These are phyloP conservation scores for Chelonus formosanus DNA, from an alignment of 2,888 invertebrate genomes.

Conservation along the genomic window DNA sequence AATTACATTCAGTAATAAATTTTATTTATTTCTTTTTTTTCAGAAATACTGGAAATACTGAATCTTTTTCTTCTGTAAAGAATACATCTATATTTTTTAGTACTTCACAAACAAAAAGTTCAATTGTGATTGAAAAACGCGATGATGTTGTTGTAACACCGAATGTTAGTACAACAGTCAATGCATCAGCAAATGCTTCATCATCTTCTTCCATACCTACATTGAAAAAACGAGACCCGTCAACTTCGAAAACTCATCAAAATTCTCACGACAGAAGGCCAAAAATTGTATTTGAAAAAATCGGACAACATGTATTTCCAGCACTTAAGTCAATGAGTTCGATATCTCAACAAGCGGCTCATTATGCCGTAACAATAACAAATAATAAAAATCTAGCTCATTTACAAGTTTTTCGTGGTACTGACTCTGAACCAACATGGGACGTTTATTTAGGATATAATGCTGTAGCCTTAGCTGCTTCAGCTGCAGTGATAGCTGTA, in stretches of 20 bases:
- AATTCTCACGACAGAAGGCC: conserved; percentile 50
- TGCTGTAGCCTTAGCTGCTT: conserved; percentile 60
- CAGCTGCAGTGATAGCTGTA: conserved; percentile 59
- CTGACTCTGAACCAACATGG: conserved; percentile 59
- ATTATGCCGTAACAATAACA: conserved; percentile 60
- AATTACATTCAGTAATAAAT: neutral
- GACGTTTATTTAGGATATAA: conserved; percentile 60
- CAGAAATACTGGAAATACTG: conserved; percentile 64
- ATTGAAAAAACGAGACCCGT: conserved; percentile 56
- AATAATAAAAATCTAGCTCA: conserved; percentile 58
- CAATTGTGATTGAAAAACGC: conserved; percentile 81
- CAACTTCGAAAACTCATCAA: conserved; percentile 47
- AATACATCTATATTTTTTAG: conserved; percentile 73
- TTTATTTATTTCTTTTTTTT: conserved; percentile 13
- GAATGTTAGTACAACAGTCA: conserved; percentile 59
- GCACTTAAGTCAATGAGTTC: conserved; percentile 56
- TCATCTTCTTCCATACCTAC: conserved; percentile 49
- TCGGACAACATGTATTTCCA: conserved; percentile 54
- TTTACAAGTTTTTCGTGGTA: conserved; percentile 60
- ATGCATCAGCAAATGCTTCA: conserved; percentile 44
- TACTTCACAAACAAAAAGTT: conserved; percentile 80
- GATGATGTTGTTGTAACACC: conserved; percentile 72
- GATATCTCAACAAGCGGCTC: conserved; percentile 60
- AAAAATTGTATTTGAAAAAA: conserved; percentile 53
- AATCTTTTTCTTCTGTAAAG: conserved; percentile 52